Conservation (phyloP, 2,797 vertebrate species). For the Channallabes apus region DNA sequence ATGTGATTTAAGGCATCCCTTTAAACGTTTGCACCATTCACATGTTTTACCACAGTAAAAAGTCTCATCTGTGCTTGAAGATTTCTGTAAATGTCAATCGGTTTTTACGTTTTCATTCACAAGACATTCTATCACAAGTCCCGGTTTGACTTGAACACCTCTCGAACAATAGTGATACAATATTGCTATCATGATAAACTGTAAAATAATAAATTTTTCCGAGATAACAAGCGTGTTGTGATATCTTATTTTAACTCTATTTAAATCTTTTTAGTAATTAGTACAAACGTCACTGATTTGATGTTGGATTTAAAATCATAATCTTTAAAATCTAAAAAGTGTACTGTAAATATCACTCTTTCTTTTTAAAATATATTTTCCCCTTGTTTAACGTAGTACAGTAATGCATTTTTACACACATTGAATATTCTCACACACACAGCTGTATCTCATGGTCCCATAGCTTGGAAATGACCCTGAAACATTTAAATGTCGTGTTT, state of each 20-base stretch:
- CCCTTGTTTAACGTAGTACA: background rate
- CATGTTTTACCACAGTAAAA: no score
- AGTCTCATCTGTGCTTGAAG: no score
- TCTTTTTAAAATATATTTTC: background rate
- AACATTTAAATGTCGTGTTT: background rate
- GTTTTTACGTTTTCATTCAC: no score
- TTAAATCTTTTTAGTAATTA: background rate
- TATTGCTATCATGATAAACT: background rate
- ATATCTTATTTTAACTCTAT: background rate
- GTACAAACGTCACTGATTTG: background rate
- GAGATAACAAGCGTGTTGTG: background rate
- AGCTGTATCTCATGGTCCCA: background rate
- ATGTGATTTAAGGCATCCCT: no score
- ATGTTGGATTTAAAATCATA: background rate
- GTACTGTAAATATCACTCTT: background rate
- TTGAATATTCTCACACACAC: background rate
- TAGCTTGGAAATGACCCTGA: background rate
- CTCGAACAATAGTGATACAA: no score
- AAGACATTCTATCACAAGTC: no score
- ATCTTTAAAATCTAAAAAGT: background rate
- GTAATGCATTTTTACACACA: background rate
- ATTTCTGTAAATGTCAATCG: no score
- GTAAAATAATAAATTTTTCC: background rate
- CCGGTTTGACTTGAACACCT: no score
- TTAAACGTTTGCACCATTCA: no score